Base-by-base conservation (phyloP, 2,888 invertebrate species). In the Drosophila recens region DNA sequence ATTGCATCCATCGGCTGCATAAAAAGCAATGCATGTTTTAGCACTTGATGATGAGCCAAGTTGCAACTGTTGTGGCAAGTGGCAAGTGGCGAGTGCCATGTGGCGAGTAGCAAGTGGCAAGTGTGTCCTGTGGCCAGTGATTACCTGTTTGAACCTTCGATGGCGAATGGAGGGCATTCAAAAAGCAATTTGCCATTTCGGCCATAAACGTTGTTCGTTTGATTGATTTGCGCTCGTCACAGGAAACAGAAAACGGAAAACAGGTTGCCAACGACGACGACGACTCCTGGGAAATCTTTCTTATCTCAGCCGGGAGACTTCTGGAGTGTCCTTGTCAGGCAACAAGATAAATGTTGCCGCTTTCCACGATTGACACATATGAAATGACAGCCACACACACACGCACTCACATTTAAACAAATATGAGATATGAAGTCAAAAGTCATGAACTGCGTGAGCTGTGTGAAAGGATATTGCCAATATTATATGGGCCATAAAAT, bases 11-110 rank as follows among this genome's bases (percentile, higher is more conserved):
- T 71, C 45, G 66, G 64, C 53, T 43, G 38, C 52, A 72, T 70
- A 80, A 70, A 76, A 83, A 83, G 73, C 82, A 85, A 89, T 89
- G 88, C 90, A 84, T 89, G 79, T 84, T 89, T 84, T 79, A 89
- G 90, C 74, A 74, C 75, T 72, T 52, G 72, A 89, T 84, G 82
- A 87, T 89, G 83, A 89, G 86, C 71, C 74, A 53, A 69, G 61
- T 61, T 58, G 54, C 78, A 42, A 75, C 48, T 72, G 67, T 38
- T 48, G 59, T 67, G 72, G 66, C 52, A 56, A 42, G 49, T 49
- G 59, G 43, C 46, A 65, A 64, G 53, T 54, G 56, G 43, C 46
- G 53, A 64, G 53, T 54, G 56, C n/a, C n/a, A n/a, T n/a, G n/a
- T n/a, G n/a, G 33, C 68, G 40, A 58, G 30, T 46, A 4, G 34